A percentile compares a stretch with the other conserved stretches of the same genome.
These are phyloP conservation scores for Notarius quadriscutis DNA, from an alignment of 2,113 vertebrate species.

Conservation along the genomic window DNA sequence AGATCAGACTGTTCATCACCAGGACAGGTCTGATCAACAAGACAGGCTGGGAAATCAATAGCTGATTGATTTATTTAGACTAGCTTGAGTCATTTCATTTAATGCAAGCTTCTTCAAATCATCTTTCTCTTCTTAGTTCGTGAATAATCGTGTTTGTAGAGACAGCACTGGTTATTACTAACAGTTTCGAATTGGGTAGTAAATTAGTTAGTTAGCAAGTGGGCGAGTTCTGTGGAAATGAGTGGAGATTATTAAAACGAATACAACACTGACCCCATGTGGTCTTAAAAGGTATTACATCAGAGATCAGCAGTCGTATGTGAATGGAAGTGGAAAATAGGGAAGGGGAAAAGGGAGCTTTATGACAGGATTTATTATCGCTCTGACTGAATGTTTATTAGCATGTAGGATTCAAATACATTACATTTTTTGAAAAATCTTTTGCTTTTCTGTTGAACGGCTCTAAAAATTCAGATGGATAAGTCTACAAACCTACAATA, in stretches of 20 bases:
- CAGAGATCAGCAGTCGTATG: neutral
- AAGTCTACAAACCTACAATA: neutral
- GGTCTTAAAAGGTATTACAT: slow-evolving; percentile 26
- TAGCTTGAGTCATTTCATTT: neutral
- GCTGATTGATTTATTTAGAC: neutral
- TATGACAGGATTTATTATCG: neutral
- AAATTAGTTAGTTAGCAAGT: neutral
- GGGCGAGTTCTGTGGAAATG: neutral
- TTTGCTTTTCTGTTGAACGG: neutral
- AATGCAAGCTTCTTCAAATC: neutral
- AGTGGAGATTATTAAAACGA: neutral
- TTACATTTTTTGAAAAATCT: neutral
- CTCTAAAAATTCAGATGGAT: neutral
- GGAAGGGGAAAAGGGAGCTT: neutral
- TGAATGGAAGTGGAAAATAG: neutral
- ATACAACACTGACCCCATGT: slow-evolving; percentile 51
- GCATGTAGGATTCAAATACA: neutral
- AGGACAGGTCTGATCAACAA: neutral
- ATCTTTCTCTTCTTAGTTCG: neutral
- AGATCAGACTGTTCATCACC: neutral
- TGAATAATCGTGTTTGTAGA: neutral
- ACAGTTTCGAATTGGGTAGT: neutral
- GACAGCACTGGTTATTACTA: too few species aligned
- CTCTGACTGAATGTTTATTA: neutral
- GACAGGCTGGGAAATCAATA: neutral